Evolutionary conservation across 2,797 vertebrate species (phyloP).

Genomic region (Brotula barbata): DNA sequence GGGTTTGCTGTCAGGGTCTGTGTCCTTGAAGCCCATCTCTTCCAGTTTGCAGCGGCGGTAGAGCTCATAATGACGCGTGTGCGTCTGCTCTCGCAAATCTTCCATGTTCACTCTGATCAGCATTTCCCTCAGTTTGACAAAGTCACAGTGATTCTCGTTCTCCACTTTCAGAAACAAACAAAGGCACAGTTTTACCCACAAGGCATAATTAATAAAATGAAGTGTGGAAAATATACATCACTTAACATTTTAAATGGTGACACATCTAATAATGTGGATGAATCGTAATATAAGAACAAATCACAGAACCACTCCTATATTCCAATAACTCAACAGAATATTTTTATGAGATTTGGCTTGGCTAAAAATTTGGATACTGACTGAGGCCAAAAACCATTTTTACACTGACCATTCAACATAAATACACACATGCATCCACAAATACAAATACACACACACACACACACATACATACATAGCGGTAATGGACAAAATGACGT

Average conservation of each 20-base stretch:
- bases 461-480: slow-evolving; percentile 3
- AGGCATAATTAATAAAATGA: too few species aligned
- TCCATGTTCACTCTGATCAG: slow-evolving; percentile 99
- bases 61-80: slow-evolving; percentile 95
- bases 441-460: slow-evolving; percentile 14
- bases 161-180: slow-evolving; percentile 84
- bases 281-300: not conserved
- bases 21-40: slow-evolving; percentile 99
- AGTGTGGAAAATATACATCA: not conserved
- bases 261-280: not conserved
- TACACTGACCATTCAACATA: slow-evolving; percentile 35
- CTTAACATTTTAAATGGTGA: not conserved
- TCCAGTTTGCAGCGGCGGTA: slow-evolving; percentile 98
- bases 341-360: slow-evolving; percentile 21
- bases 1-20: slow-evolving; percentile 96
- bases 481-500: slow-evolving; percentile 30
- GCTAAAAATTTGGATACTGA: slow-evolving; percentile 35
- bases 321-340: slow-evolving; percentile 1
- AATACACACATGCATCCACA: slow-evolving; percentile 13
- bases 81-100: slow-evolving; percentile 96
- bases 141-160: slow-evolving; percentile 97
- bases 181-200: slow-evolving; percentile 18
- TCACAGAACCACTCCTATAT: not conserved
- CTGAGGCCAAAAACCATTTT: slow-evolving; percentile 5
- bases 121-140: slow-evolving; percentile 98